Evolutionary conservation across 2,113 vertebrate genomes (phyloP), one percentile per base, ranked within the genome.

Genomic region (Euleptes europaea): DNA sequence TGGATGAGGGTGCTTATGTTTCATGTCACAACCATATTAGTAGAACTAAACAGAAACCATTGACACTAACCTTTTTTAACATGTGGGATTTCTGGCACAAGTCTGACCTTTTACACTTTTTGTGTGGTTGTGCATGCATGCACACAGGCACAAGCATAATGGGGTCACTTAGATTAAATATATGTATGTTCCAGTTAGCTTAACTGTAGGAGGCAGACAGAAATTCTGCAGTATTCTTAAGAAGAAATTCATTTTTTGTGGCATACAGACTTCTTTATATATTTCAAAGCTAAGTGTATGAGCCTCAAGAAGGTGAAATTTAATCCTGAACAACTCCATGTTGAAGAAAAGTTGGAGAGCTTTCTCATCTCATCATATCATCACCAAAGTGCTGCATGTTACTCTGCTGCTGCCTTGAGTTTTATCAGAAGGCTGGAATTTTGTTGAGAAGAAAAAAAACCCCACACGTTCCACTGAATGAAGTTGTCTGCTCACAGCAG

Each of bases 351-450:
- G 74, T 38, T 70, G 72, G 42, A 83, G 78, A 84, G 49, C 38
- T 80, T 54, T 79, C 70, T 80, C 44, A 0, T 0, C 38, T 76
- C 14, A 12, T 82, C 77, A 13, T 23, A 26, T 87, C 82, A 87
- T 38, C 11, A 11, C 13, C 0, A 2, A 40, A 0, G 0, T 60
- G 66, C 40, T 86, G 47, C 73, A 47, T 40, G 47, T 88, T 74
- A 26, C 0, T 0, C 26, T 77, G 67, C 9, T 74, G 12, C 85
- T 89, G 40, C 0, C 71, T 82, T 0, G 0, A 81, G 69, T 88
- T 88, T 65, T 75, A 26, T 82, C 63, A 78, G 88, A 85, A 88
- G 47, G 49, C 14, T 87, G 82, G 74, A 71, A 54, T 86, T 84
- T 85, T 0, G 26, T 0, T 0, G 5, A 72, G 83, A 38, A 84